These are phyloP conservation scores for Solea senegalensis DNA, from an alignment of 2,113 vertebrate species.

Conservation along the genomic window DNA sequence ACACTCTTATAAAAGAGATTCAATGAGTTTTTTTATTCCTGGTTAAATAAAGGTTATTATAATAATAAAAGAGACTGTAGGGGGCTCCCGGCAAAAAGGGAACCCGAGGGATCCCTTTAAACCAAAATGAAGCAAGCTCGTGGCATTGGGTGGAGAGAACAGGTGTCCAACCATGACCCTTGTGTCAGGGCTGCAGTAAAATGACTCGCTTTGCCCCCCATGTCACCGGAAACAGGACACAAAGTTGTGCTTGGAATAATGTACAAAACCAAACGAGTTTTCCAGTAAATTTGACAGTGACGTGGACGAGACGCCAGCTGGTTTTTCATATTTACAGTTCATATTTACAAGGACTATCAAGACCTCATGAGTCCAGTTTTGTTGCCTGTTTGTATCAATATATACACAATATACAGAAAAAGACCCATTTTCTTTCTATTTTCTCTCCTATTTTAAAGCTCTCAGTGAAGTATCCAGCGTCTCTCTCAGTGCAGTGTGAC, in stretches of 20 bases:
- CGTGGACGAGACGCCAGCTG: neutral
- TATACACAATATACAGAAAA: conserved; percentile 45
- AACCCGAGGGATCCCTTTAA: too few relatives aligned
- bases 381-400: conserved; percentile 37
- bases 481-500: conserved; percentile 46
- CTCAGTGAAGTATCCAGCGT: conserved; percentile 6
- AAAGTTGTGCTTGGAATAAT: conserved; percentile 14
- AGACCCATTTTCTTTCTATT: conserved; percentile 16
- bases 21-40: too few relatives aligned
- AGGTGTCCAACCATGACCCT: too few relatives aligned
- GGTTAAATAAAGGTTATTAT: too few relatives aligned
- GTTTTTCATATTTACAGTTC: conserved; percentile 74
- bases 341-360: conserved; percentile 56
- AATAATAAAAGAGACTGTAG: too few relatives aligned
- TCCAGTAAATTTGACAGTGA: conserved; percentile 22
- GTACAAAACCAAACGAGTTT: conserved; percentile 10
- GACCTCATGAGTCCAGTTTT: conserved; percentile 30
- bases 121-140: too few relatives aligned
- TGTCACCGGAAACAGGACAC: conserved; percentile 16
- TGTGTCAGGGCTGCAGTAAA: too few relatives aligned
- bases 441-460: neutral
- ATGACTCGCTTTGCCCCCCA: too few relatives aligned
- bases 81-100: too few relatives aligned
- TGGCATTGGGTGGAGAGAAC: too few relatives aligned
- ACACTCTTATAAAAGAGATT: too few relatives aligned